These are phyloP conservation scores for Corbicula japonica DNA, from an alignment of 2,888 invertebrate species.

Conservation along the genomic window DNA sequence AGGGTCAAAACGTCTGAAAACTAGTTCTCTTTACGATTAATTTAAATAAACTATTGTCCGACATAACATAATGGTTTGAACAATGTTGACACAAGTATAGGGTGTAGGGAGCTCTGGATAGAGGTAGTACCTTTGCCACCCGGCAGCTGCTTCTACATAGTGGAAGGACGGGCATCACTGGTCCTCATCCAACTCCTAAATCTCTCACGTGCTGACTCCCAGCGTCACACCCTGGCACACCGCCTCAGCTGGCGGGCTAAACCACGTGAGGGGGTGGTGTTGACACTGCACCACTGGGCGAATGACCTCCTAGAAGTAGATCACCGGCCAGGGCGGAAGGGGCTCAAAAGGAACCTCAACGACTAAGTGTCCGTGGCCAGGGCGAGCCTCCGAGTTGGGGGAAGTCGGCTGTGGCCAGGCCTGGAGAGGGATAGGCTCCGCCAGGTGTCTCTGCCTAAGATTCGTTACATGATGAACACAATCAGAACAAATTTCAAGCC, in stretches of 20 bases:
- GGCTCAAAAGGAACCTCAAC: constrained; percentile 9
- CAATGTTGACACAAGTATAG: too few species aligned
- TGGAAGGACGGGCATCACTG: not conserved
- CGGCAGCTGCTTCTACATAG: not conserved
- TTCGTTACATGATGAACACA: not conserved
- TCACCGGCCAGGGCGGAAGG: constrained; percentile 13
- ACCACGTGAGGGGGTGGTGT: constrained; percentile 16
- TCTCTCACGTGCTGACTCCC: constrained; percentile 21
- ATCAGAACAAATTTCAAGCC: constrained; percentile 2
- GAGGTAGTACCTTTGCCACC: not conserved
- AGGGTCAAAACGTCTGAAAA: too few species aligned
- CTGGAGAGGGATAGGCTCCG: constrained; percentile 27
- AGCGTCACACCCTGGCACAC: constrained; percentile 22
- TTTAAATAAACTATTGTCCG: too few species aligned
- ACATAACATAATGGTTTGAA: too few species aligned
- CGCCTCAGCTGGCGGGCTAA: constrained; percentile 27
- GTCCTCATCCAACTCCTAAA: constrained; percentile 20
- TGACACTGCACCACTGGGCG: constrained; percentile 14
- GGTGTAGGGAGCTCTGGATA: constrained; percentile 6
- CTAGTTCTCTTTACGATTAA: too few species aligned
- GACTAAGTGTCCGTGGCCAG: constrained; percentile 13
- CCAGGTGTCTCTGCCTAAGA: constrained; percentile 12
- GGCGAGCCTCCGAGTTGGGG: not conserved
- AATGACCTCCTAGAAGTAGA: not conserved
- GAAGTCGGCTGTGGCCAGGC: constrained; percentile 21